Percentiles rank a stretch among this genome's conserved stretches.
phyloP scores from a whole-genome alignment of 35 echinoderm and acorn worm species.

The Patiria miniata region DNA sequence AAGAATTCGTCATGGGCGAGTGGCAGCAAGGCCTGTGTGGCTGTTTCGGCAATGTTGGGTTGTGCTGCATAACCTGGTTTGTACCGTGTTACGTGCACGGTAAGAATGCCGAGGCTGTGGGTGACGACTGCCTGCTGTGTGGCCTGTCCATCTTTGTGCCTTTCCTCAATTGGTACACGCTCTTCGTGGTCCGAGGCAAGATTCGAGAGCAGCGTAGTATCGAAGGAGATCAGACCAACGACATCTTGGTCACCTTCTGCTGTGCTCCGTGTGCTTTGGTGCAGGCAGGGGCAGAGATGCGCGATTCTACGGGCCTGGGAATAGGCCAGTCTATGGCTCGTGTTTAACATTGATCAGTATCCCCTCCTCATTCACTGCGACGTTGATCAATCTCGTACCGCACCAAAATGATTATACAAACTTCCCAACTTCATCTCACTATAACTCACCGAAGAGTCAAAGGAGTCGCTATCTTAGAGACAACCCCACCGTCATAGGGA shows the following conservation, averaged over 20 bases:
- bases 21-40: slow-evolving; percentile 69
- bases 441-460: no score
- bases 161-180: slow-evolving; percentile 7
- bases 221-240: neutral
- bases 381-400: no score
- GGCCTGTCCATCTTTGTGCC: slow-evolving; percentile 22
- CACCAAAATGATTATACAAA: no score
- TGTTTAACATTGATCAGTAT: neutral
- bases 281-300: neutral
- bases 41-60: slow-evolving; percentile 69
- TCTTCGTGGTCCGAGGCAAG: slow-evolving; percentile 36
- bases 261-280: neutral
- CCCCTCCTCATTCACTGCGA: no score
- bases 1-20: slow-evolving; percentile 59
- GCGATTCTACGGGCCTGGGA: neutral
- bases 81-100: slow-evolving; percentile 57
- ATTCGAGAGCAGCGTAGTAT: slow-evolving; percentile 50
- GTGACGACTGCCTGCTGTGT: slow-evolving; percentile 45
- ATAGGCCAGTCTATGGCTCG: neutral
- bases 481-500: no score
- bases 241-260: neutral
- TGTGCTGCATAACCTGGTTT: slow-evolving; percentile 65
- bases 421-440: no score
- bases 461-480: no score
- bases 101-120: slow-evolving; percentile 52